Evolutionary conservation across 2,888 invertebrate genomes (phyloP), one percentile per base, ranked within the genome.

Genomic region (Trissolcus japonicus): DNA sequence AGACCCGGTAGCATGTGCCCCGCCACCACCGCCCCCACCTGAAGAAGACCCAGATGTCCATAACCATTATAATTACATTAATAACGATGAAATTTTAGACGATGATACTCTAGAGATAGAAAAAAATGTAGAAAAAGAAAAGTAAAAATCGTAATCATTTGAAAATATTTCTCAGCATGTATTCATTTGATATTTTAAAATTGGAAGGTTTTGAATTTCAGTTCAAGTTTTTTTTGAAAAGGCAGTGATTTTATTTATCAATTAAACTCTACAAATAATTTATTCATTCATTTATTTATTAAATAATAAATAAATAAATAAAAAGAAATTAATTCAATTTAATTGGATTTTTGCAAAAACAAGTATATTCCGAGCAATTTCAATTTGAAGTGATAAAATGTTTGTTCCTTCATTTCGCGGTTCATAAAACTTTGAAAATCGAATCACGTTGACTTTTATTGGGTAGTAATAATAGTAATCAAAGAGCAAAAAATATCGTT

Each of bases 381-480:
- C 35, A 35, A 35, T 35, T 35, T 11, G 9, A 35, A 35, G 35
- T 35, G 9, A 35, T 35, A 35, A 35, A 35, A 35, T 14, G 16
- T 55, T 55, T 55, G 35, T 25, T 40, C 16, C 35, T 35, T 13
- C 14, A 6, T 55, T 35, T 55, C 21, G 29, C 16, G 35, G 40
- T 16, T 11, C 16, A 19, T 40, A 35, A n/a, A 6, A 29, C 29
- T 54, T 57, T 19, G 6, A 19, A 21, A 57, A 43, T 57, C 57
- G n/a, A 57, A 41, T 11, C 57, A 57, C 57, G 57, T 54, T 43
- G 25, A 66, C 50, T 63, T 56, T 57, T 51, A 66, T 66, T 66
- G 25, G 50, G 40, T 41, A 57, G 57, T 66, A 66, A 66, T 66
- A 57, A 66, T 57, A 51, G 19, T 51, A 59, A 66, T 66, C 41